phyloP scores from a whole-genome alignment of 2,797 vertebrate genomes.

The Sebastes kiyomatsui region DNA sequence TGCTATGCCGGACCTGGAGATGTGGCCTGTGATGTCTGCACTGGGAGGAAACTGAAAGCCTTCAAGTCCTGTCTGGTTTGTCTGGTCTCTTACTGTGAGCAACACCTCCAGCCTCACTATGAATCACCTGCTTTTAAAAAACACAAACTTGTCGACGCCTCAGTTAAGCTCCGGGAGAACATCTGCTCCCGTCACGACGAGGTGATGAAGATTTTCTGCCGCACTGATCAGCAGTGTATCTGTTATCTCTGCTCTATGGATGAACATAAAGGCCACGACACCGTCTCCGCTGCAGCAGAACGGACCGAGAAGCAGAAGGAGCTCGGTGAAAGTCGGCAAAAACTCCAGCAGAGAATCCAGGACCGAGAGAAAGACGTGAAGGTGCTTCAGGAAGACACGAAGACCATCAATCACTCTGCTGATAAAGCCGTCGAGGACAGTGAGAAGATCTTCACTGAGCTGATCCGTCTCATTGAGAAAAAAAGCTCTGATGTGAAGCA shows the following conservation, averaged over 20 bases:
- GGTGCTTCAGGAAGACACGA: background rate
- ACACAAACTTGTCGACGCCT: background rate
- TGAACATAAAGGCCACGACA: conserved; percentile 1
- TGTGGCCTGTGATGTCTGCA: no score
- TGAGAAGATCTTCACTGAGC: background rate
- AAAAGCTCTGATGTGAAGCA: no score
- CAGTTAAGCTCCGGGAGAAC: background rate
- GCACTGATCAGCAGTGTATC: no score
- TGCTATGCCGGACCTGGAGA: no score
- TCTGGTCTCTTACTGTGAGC: background rate
- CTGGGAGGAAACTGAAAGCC: conserved; percentile 13
- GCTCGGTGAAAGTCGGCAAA: background rate
- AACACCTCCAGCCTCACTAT: conserved; percentile 7
- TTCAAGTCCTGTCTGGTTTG: background rate
- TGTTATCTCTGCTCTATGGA: background rate
- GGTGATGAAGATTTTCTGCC: conserved; percentile 12
- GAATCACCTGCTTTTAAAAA: background rate
- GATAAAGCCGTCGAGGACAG: background rate
- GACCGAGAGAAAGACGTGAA: background rate
- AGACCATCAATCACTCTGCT: background rate
- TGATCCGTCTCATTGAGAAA: no score
- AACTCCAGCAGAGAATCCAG: background rate
- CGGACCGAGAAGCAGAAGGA: background rate
- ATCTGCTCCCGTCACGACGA: background rate
- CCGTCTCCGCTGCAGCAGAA: background rate